A percentile compares a stretch with the other conserved stretches of the same genome.
Evolutionary conservation across 2,888 invertebrate genomes (phyloP).

Genomic region (Trachelus tabidus): DNA sequence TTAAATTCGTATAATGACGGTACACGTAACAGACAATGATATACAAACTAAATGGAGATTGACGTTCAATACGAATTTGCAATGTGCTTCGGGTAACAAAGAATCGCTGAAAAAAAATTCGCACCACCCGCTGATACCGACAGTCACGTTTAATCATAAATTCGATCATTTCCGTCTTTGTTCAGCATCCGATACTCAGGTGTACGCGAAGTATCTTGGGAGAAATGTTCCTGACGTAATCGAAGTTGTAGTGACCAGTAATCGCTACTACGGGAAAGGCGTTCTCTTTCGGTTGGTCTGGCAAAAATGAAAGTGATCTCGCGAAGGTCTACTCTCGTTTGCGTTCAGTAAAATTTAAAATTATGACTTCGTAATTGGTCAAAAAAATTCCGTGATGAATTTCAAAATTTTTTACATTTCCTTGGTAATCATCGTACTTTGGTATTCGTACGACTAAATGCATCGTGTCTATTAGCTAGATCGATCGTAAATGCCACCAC

Average conservation of each 20-base stretch:
- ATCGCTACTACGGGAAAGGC: conserved; percentile 11
- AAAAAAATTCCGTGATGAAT: neutral
- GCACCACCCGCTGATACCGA: neutral
- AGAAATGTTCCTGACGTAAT: conserved; percentile 19
- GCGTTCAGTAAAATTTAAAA: neutral
- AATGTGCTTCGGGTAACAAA: neutral
- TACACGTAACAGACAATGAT: neutral
- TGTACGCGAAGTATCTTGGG: neutral
- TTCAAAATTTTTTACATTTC: neutral
- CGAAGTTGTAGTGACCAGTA: neutral
- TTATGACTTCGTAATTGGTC: neutral
- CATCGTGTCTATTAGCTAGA: neutral
- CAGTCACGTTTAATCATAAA: neutral
- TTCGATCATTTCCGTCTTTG: neutral
- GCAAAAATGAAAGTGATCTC: conserved; percentile 20
- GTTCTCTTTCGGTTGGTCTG: conserved; percentile 8
- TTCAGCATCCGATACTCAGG: neutral
- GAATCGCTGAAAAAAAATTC: neutral
- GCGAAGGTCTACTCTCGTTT: neutral
- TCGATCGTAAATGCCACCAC: neutral
- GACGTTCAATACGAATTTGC: neutral
- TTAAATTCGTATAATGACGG: no score
- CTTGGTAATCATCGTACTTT: neutral
- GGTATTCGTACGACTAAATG: neutral
- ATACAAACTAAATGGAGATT: neutral